Percentiles rank a stretch among this genome's conserved stretches.
These are phyloP conservation scores for Eugnorisma glareosa DNA, from an alignment of 2,888 invertebrate genomes.

Conservation along the genomic window DNA sequence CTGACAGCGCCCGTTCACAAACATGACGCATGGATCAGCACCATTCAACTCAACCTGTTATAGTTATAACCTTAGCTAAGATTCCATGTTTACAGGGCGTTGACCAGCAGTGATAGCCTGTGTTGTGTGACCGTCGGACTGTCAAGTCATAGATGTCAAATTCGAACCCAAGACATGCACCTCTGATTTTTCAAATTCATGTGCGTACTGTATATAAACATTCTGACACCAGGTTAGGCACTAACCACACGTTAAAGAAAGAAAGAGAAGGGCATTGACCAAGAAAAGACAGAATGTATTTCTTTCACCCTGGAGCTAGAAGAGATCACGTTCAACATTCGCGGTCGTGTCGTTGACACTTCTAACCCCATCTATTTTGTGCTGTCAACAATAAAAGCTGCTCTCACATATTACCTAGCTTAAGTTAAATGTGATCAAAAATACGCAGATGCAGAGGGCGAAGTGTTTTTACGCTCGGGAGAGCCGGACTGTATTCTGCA, in stretches of 20 bases:
- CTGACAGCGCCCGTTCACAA: no score
- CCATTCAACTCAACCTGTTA: no score
- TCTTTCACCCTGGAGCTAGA: not conserved
- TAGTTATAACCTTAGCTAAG: not conserved
- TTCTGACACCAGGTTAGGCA: no score
- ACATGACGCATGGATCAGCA: no score
- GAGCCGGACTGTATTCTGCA: not conserved
- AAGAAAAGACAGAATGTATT: not conserved
- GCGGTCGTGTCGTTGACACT: slow-evolving; percentile 1
- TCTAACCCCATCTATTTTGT: not conserved
- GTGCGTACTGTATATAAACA: no score
- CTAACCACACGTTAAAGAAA: no score
- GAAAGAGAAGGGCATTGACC: no score
- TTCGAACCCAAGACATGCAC: no score
- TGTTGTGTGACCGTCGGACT: no score
- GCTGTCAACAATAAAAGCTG: not conserved
- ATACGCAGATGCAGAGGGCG: not conserved
- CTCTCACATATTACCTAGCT: not conserved
- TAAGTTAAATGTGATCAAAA: not conserved
- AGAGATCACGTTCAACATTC: not conserved
- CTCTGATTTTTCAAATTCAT: no score
- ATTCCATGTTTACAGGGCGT: not conserved
- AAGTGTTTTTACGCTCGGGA: not conserved
- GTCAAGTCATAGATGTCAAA: no score
- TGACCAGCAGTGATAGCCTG: not conserved